A percentile compares a stretch with the other conserved stretches of the same genome.
These are phyloP conservation scores for Seladonia tumulorum DNA, from an alignment of 2,888 invertebrate species.

Conservation along the genomic window DNA sequence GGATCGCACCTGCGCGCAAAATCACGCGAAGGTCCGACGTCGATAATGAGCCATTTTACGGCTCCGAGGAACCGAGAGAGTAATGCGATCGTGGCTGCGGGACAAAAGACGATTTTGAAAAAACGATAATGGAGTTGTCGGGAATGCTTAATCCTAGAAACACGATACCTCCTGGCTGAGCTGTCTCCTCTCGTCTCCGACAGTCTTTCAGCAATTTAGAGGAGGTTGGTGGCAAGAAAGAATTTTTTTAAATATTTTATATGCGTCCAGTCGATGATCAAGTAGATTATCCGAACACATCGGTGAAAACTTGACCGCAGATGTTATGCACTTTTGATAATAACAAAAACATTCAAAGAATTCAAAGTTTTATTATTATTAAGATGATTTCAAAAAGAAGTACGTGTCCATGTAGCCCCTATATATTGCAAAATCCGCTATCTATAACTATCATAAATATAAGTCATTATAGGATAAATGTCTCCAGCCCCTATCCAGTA, in stretches of 20 bases:
- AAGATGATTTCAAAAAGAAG: no score
- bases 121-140: background rate
- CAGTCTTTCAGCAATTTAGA: background rate
- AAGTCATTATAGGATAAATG: no score
- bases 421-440: no score
- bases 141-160: background rate
- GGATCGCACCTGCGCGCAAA: conserved; percentile 39
- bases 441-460: no score
- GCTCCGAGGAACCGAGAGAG: background rate
- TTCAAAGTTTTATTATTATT: no score
- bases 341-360: no score
- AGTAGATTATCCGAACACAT: no score
- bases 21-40: conserved; percentile 41
- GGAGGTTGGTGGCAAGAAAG: background rate
- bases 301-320: no score
- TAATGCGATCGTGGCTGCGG: background rate
- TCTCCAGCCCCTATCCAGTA: no score
- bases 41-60: conserved; percentile 22
- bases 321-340: no score
- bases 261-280: no score
- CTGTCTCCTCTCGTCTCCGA: background rate
- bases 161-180: background rate
- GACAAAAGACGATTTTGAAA: background rate
- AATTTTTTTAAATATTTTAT: background rate
- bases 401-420: no score